A percentile compares a stretch with the other conserved stretches of the same genome.
Evolutionary conservation across 2,113 vertebrate genomes (phyloP).

Genomic region (Campylomormyrus tamandua): DNA sequence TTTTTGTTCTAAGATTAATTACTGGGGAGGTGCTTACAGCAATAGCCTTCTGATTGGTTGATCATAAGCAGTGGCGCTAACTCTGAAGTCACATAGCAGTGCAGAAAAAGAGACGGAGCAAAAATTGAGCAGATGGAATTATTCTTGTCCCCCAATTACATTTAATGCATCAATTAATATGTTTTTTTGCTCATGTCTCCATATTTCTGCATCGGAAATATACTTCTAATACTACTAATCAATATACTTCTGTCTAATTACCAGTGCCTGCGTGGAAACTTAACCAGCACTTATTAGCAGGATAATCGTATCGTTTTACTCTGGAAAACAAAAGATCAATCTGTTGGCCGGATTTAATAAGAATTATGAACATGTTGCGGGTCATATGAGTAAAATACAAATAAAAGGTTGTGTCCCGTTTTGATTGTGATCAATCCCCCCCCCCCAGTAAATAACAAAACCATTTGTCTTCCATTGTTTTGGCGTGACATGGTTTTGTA

Average conservation of each 20-base stretch:
- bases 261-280: not conserved
- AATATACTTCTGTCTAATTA: not conserved
- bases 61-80: not conserved
- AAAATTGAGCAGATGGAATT: not conserved
- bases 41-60: not conserved
- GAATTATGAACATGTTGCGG: not conserved
- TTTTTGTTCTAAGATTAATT: not conserved
- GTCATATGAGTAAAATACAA: too few relatives aligned
- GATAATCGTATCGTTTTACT: not conserved
- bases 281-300: not conserved
- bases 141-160: not conserved
- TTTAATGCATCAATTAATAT: not conserved
- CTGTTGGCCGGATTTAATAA: not conserved
- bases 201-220: not conserved
- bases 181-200: not conserved
- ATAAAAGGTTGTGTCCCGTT: too few relatives aligned
- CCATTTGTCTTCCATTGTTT: not conserved
- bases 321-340: not conserved
- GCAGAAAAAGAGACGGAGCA: not conserved
- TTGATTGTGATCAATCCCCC: not conserved
- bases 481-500: not conserved
- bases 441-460: not conserved
- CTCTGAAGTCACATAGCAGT: not conserved
- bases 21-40: not conserved
- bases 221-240: too few relatives aligned